Evolutionary conservation across 2,113 vertebrate genomes (phyloP).

Genomic region (Periophthalmus modestus): DNA sequence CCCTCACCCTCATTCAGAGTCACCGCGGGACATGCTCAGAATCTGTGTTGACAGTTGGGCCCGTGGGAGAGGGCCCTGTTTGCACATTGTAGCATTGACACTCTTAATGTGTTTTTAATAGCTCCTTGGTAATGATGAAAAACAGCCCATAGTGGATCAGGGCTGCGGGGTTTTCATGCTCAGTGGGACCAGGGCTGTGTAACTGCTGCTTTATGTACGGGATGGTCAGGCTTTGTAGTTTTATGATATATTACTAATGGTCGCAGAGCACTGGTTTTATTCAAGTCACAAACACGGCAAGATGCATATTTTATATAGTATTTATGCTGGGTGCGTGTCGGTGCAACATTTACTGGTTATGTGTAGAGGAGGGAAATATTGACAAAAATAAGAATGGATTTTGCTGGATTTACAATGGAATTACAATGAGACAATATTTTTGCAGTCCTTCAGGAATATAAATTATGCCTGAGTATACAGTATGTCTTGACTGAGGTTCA

Average conservation of each 20-base stretch:
- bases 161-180: slow-evolving; percentile 60
- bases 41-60: slow-evolving; percentile 38
- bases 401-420: too few relatives aligned
- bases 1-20: slow-evolving; percentile 52
- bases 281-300: slow-evolving; percentile 26
- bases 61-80: slow-evolving; percentile 53
- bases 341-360: neutral
- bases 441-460: too few relatives aligned
- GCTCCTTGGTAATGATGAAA: slow-evolving; percentile 75
- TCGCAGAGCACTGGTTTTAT: slow-evolving; percentile 53
- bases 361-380: neutral
- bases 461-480: too few relatives aligned
- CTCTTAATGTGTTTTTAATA: slow-evolving; percentile 75
- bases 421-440: too few relatives aligned
- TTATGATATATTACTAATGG: slow-evolving; percentile 53
- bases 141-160: slow-evolving; percentile 59
- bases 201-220: slow-evolving; percentile 63
- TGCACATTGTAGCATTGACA: slow-evolving; percentile 52
- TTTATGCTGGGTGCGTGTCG: neutral
- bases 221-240: slow-evolving; percentile 62
- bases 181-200: slow-evolving; percentile 40
- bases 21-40: slow-evolving; percentile 45
- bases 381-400: neutral
- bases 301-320: neutral
- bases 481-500: too few relatives aligned